A percentile compares a stretch with the other conserved stretches of the same genome.
These are phyloP conservation scores for Ceratina calcarata DNA, from an alignment of 1,140 invertebrate genomes.

Conservation along the genomic window DNA sequence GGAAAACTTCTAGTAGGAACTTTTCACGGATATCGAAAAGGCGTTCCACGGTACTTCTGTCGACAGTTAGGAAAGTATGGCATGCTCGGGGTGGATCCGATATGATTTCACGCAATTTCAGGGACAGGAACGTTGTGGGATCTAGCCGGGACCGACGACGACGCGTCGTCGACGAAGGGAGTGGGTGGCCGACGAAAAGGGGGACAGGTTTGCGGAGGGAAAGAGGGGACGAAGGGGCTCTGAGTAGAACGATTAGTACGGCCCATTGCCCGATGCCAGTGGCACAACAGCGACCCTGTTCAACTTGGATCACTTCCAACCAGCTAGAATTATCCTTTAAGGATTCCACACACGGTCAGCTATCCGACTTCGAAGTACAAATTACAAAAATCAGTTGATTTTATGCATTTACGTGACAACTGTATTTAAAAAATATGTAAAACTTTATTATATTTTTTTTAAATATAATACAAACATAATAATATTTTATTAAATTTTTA, in stretches of 20 bases:
- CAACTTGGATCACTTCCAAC: slow-evolving; percentile 77
- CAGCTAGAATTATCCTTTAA: slow-evolving; percentile 66
- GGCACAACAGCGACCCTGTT: slow-evolving; percentile 71
- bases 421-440: too few relatives aligned
- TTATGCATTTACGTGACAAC: too few relatives aligned
- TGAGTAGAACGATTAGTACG: slow-evolving; percentile 76
- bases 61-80: slow-evolving; percentile 67
- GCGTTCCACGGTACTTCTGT: slow-evolving; percentile 53
- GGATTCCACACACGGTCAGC: slow-evolving; percentile 1
- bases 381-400: too few relatives aligned
- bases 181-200: slow-evolving; percentile 40
- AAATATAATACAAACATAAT: too few relatives aligned
- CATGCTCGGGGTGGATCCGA: slow-evolving; percentile 58
- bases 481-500: too few relatives aligned
- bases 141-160: slow-evolving; percentile 19
- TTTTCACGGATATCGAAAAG: slow-evolving; percentile 60
- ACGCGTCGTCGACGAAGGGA: not conserved
- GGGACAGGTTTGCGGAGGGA: slow-evolving; percentile 24
- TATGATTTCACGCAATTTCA: slow-evolving; percentile 74
- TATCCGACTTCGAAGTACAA: too few relatives aligned
- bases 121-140: slow-evolving; percentile 55
- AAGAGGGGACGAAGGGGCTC: slow-evolving; percentile 66
- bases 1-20: slow-evolving; percentile 53
- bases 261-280: slow-evolving; percentile 73
- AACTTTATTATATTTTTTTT: too few relatives aligned